phyloP scores from a whole-genome alignment of 2,113 vertebrate genomes.

The Scartelaos histophorus region DNA sequence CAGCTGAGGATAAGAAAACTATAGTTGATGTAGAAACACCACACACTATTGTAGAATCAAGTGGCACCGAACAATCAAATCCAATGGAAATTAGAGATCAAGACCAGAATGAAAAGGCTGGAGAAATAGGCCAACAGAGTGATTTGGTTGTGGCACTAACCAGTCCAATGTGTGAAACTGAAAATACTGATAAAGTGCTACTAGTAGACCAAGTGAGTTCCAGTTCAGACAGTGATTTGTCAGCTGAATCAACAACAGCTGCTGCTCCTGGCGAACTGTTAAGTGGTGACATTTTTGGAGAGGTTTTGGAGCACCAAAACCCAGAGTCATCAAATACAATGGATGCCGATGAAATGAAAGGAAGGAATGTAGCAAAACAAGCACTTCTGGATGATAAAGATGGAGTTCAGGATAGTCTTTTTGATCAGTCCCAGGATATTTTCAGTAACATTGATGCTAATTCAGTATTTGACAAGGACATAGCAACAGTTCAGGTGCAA shows the following conservation, averaged over 20 bases:
- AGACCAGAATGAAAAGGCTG: neutral
- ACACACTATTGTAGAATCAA: slow-evolving; percentile 20
- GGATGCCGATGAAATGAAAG: neutral
- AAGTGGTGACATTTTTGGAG: slow-evolving; percentile 8
- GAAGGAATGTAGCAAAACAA: neutral
- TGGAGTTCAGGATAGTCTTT: neutral
- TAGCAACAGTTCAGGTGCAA: neutral
- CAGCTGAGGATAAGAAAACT: neutral
- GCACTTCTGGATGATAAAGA: neutral
- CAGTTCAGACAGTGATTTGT: neutral
- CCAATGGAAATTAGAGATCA: neutral
- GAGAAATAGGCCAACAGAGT: neutral
- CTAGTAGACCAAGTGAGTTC: neutral
- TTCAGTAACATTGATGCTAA: neutral
- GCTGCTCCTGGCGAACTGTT: neutral
- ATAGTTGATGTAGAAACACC: slow-evolving; percentile 8
- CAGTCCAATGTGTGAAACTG: neutral
- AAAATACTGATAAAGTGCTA: neutral
- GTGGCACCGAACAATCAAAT: neutral
- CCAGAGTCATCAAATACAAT: neutral
- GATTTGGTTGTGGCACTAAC: neutral
- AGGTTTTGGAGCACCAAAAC: neutral
- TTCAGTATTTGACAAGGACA: slow-evolving; percentile 1
- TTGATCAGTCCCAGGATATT: neutral
- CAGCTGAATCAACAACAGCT: slow-evolving; percentile 2